These are phyloP conservation scores for Lepeophtheirus nordmannii DNA, from an alignment of 2,888 invertebrate species.

Conservation along the genomic window DNA sequence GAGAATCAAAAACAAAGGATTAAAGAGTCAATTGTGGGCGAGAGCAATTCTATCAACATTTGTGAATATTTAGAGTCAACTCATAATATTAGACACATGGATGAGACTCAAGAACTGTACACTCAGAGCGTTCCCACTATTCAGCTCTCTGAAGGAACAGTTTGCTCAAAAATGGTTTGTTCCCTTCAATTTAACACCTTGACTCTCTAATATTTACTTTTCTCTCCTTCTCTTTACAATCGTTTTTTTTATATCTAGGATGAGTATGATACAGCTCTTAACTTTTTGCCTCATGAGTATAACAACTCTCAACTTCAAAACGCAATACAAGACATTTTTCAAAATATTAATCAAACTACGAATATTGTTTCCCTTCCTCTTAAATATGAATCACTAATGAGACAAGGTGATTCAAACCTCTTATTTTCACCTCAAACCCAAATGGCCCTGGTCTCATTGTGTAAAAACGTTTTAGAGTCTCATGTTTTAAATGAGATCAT, in stretches of 20 bases:
- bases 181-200: too few relatives aligned
- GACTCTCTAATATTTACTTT: too few relatives aligned
- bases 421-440: background rate
- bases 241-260: too few relatives aligned
- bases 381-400: background rate
- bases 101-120: too few relatives aligned
- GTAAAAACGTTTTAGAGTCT: background rate
- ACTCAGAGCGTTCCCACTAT: too few relatives aligned
- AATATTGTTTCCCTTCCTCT: background rate
- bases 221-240: too few relatives aligned
- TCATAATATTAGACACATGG: too few relatives aligned
- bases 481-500: background rate
- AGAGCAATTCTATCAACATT: background rate
- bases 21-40: background rate
- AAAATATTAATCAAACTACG: background rate
- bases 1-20: background rate
- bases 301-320: background rate
- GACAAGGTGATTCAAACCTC: background rate
- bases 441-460: constrained; percentile 2
- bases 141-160: too few relatives aligned
- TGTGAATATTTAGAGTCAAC: background rate
- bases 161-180: too few relatives aligned
- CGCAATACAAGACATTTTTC: background rate
- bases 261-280: too few relatives aligned
- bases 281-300: background rate